Conservation (phyloP, 2,113 vertebrate species). For the Martes martes region DNA sequence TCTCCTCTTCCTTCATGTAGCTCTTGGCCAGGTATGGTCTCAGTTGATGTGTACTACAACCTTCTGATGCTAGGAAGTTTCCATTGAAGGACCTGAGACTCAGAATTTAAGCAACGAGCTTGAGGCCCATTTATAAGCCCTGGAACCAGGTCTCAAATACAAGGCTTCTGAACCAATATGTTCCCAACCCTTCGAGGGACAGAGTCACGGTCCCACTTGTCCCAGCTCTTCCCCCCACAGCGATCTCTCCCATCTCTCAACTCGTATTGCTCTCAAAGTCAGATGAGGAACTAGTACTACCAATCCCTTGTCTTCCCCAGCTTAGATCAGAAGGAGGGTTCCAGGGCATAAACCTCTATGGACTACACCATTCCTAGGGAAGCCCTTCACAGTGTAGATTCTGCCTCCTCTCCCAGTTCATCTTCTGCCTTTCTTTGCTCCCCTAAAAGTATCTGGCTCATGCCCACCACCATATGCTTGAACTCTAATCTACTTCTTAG, state of each 20-base stretch:
- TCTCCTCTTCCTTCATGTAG: background rate
- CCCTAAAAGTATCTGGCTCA: background rate
- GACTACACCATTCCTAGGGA: background rate
- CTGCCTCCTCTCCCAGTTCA: background rate
- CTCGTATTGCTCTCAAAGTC: background rate
- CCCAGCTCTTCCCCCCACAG: background rate
- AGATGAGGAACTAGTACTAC: background rate
- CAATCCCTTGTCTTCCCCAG: background rate
- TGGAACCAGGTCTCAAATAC: background rate
- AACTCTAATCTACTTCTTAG: background rate
- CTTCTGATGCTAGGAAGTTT: background rate
- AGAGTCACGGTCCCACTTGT: background rate
- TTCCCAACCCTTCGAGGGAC: background rate
- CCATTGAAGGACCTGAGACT: background rate
- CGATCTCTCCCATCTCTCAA: background rate
- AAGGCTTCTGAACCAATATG: background rate
- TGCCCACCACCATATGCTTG: rapidly evolving
- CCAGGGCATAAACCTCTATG: background rate
- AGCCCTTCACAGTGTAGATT: background rate
- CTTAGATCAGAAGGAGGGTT: background rate
- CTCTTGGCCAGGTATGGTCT: background rate
- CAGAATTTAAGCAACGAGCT: background rate
- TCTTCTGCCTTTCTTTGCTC: background rate
- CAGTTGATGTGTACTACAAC: background rate
- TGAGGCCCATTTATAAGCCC: background rate